Evolutionary conservation across 2,888 invertebrate species (phyloP).

Genomic region (Drosophila tanythrix): DNA sequence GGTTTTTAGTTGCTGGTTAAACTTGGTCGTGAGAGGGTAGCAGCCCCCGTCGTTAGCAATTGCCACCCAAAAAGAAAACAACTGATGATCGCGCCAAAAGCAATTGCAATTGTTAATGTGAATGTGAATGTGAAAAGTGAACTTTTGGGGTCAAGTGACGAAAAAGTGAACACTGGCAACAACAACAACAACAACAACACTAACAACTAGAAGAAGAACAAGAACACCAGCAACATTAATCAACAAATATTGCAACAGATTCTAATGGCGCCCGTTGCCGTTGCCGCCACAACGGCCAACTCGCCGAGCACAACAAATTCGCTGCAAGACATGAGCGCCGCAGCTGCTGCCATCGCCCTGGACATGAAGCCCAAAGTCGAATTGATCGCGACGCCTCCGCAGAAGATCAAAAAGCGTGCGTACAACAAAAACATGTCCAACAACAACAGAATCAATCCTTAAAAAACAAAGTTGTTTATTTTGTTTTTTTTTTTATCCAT

Average conservation of each 20-base stretch:
- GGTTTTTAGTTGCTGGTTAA: constrained; percentile 84
- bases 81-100: constrained; percentile 12
- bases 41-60: constrained; percentile 55
- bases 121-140: constrained; percentile 42
- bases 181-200: constrained; percentile 25
- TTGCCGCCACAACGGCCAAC: constrained; percentile 54
- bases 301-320: constrained; percentile 73
- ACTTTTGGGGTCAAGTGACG: constrained; percentile 49
- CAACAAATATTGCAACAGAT: constrained; percentile 48
- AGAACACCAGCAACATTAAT: constrained; percentile 43
- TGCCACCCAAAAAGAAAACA: constrained; percentile 32
- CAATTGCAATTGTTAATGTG: constrained; percentile 52
- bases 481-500: constrained; percentile 4
- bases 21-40: constrained; percentile 85
- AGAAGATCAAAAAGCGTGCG: constrained; percentile 78
- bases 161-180: constrained; percentile 41
- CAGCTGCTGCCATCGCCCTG: constrained; percentile 79
- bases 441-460: neutral
- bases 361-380: constrained; percentile 79
- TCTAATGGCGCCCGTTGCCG: constrained; percentile 69
- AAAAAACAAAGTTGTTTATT: neutral
- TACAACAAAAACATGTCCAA: constrained; percentile 14
- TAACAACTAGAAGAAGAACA: constrained; percentile 8
- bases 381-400: constrained; percentile 45
- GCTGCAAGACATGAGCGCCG: constrained; percentile 77